phyloP scores from a whole-genome alignment of 2,888 invertebrate species.

The Apodemia duryi region DNA sequence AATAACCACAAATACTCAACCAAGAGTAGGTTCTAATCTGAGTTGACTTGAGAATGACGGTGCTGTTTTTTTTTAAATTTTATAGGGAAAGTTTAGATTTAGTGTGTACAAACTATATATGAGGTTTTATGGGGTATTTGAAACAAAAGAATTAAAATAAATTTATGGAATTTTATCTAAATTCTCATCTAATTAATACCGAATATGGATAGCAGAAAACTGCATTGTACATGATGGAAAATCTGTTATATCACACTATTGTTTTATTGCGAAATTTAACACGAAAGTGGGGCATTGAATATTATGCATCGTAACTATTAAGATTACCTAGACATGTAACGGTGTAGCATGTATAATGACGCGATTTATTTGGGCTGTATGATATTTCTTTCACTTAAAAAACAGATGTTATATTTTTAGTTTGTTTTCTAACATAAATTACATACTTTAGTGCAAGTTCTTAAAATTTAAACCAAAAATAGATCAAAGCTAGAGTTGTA shows the following conservation, averaged over 20 bases:
- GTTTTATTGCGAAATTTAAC: constrained; percentile 40
- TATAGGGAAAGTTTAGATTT: too few relatives aligned
- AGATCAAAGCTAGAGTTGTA: not conserved
- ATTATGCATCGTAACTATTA: constrained; percentile 17
- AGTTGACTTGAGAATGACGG: too few relatives aligned
- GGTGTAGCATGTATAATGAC: not conserved
- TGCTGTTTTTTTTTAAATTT: too few relatives aligned
- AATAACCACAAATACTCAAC: too few relatives aligned
- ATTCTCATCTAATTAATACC: not conserved
- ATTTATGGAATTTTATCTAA: too few relatives aligned
- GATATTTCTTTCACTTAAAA: not conserved
- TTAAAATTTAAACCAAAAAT: not conserved
- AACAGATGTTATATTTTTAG: not conserved
- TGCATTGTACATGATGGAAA: constrained; percentile 20
- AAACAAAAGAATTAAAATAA: too few relatives aligned
- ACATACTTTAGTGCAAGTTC: not conserved
- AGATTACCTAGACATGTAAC: constrained; percentile 1
- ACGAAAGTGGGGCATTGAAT: constrained; percentile 44
- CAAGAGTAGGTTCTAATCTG: too few relatives aligned
- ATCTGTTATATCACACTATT: constrained; percentile 37
- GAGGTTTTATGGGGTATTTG: too few relatives aligned
- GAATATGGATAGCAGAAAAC: not conserved
- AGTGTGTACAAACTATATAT: too few relatives aligned
- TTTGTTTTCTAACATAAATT: not conserved
- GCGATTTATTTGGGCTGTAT: not conserved